Conservation (phyloP, 1,140 invertebrate genomes). For the Drosophila pseudoananassae region DNA sequence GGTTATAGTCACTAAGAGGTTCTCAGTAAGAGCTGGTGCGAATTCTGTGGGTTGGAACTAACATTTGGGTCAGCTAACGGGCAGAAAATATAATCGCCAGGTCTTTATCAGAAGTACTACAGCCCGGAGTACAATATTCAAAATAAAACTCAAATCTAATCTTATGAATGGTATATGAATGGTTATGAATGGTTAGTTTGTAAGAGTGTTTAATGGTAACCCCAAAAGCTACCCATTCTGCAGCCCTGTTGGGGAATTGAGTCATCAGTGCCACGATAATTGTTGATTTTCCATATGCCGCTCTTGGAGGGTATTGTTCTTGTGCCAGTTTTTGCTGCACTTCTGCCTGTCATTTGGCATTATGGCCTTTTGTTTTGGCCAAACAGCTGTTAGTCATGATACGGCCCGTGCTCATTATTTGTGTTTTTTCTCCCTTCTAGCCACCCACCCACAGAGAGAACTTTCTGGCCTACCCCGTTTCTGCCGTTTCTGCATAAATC, state of each 20-base stretch:
- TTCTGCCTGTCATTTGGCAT: conserved; percentile 60
- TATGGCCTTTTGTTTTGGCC: conserved; percentile 62
- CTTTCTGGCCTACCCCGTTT: conserved; percentile 30
- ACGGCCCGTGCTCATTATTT: conserved; percentile 37
- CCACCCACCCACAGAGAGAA: not conserved
- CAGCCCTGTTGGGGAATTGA: conserved; percentile 34
- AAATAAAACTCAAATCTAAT: not conserved
- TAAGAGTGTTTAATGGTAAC: no score
- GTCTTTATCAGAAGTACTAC: conserved; percentile 59
- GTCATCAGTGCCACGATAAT: conserved; percentile 57
- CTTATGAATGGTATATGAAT: not conserved
- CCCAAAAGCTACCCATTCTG: conserved; percentile 9
- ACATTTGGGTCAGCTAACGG: conserved; percentile 37
- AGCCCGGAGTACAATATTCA: conserved; percentile 10
- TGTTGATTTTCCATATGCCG: conserved; percentile 9
- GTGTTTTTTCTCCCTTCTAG: conserved; percentile 9
- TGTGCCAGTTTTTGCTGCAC: conserved; percentile 32
- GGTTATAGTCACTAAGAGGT: conserved; percentile 1
- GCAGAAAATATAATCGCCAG: conserved; percentile 9
- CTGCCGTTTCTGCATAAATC: conserved; percentile 26
- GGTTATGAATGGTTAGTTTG: no score
- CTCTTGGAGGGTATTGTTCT: not conserved
- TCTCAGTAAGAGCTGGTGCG: conserved; percentile 4
- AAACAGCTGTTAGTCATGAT: conserved; percentile 74
- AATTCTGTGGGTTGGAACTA: not conserved